These are phyloP conservation scores for Chrosomus eos DNA, from an alignment of 2,797 vertebrate species.

Conservation along the genomic window DNA sequence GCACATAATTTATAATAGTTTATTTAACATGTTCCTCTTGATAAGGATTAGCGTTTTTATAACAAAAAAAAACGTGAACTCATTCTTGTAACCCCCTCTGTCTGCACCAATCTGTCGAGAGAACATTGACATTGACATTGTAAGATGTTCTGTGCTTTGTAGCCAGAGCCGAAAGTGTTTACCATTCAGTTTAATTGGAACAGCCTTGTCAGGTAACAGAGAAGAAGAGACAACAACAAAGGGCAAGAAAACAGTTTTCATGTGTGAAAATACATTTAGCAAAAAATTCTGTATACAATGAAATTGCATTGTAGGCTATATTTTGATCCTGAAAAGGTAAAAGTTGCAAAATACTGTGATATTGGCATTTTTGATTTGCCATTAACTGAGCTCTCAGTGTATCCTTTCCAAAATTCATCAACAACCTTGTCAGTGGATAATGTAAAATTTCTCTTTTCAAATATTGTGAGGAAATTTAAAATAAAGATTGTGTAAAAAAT, in stretches of 20 bases:
- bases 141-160: slow-evolving; percentile 58
- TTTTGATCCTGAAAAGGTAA: not conserved
- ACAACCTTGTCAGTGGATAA: not conserved
- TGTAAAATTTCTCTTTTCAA: not conserved
- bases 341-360: not conserved
- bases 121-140: slow-evolving; percentile 52
- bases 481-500: not conserved
- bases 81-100: slow-evolving; percentile 51
- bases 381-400: not conserved
- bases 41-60: slow-evolving; percentile 63
- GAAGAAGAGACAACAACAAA: slow-evolving; percentile 33
- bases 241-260: slow-evolving; percentile 48
- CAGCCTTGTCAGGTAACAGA: slow-evolving; percentile 56
- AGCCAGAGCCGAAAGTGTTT: slow-evolving; percentile 52
- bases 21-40: slow-evolving; percentile 62
- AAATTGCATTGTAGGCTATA: not conserved
- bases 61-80: slow-evolving; percentile 47
- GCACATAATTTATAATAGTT: slow-evolving; percentile 69
- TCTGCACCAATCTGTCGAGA: slow-evolving; percentile 51
- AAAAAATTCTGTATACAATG: not conserved
- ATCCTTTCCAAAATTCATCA: not conserved
- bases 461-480: not conserved
- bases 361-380: not conserved
- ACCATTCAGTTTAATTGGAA: slow-evolving; percentile 60
- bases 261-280: slow-evolving; percentile 19